Conservation (phyloP, 2,888 invertebrate genomes). For the Cryptocephalus moraei region DNA sequence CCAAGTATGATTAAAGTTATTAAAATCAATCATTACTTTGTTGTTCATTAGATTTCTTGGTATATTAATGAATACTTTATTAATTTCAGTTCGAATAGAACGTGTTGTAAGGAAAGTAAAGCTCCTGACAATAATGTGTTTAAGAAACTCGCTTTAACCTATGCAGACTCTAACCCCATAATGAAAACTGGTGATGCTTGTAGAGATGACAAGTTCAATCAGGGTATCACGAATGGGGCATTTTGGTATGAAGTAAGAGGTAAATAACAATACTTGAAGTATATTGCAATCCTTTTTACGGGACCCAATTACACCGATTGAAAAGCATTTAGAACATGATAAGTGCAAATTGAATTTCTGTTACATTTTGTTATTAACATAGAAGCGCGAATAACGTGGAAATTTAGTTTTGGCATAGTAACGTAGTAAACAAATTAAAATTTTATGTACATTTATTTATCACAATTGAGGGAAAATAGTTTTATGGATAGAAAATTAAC, state of each 20-base stretch:
- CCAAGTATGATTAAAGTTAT: slow-evolving; percentile 44
- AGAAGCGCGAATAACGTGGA: too few relatives aligned
- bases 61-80: slow-evolving; percentile 1
- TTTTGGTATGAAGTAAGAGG: slow-evolving; percentile 83
- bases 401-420: too few relatives aligned
- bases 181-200: slow-evolving; percentile 71
- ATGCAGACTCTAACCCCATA: slow-evolving; percentile 60
- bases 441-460: too few relatives aligned
- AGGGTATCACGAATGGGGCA: slow-evolving; percentile 87
- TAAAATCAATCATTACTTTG: not conserved
- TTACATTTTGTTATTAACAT: not conserved
- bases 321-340: not conserved
- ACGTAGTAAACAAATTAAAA: too few relatives aligned
- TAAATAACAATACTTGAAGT: slow-evolving; percentile 15
- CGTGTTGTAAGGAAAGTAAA: slow-evolving; percentile 62
- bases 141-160: slow-evolving; percentile 63
- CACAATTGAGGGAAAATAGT: too few relatives aligned
- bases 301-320: too few relatives aligned
- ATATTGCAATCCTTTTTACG: too few relatives aligned
- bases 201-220: slow-evolving; percentile 58
- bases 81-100: slow-evolving; percentile 38
- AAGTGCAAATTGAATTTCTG: not conserved
- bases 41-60: not conserved
- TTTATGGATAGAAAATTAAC: too few relatives aligned
- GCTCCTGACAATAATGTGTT: slow-evolving; percentile 80